Conservation (phyloP, 2,113 vertebrate species). For the Plotosus lineatus region DNA sequence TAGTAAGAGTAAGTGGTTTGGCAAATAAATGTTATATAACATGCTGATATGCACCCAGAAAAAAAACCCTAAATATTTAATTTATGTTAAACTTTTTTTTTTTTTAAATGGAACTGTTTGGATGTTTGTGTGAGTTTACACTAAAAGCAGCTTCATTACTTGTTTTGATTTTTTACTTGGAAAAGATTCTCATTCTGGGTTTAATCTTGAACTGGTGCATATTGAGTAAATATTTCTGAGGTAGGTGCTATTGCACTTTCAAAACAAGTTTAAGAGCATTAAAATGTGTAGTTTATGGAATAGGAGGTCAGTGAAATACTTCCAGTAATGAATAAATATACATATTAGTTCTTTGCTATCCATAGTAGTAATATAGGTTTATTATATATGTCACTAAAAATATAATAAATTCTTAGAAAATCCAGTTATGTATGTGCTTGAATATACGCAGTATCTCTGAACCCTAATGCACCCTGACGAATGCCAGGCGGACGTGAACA, state of each 20-base stretch:
- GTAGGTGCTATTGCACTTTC: not conserved
- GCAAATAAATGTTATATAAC: no score
- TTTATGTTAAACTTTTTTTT: no score
- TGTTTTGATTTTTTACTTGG: not conserved
- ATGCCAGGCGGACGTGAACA: slow-evolving; percentile 23
- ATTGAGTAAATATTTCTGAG: not conserved
- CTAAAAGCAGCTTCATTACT: not conserved
- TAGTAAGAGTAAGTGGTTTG: no score
- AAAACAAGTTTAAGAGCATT: not conserved
- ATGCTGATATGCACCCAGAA: no score
- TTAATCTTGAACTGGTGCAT: not conserved
- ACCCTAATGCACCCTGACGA: slow-evolving; percentile 16
- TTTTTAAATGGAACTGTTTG: not conserved
- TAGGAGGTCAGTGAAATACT: not conserved
- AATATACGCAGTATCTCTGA: slow-evolving; percentile 13
- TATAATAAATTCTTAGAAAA: not conserved
- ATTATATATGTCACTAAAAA: not conserved
- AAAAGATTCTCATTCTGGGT: not conserved
- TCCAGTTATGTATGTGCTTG: not conserved
- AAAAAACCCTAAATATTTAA: not conserved
- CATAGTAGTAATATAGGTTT: not conserved
- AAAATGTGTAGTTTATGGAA: not conserved
- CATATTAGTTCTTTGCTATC: not conserved
- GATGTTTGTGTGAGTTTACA: not conserved
- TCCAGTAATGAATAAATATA: not conserved